Evolutionary conservation across 2,113 vertebrate genomes (phyloP), one percentile per base, ranked within the genome.

Genomic region (Porphyrio hochstetteri): DNA sequence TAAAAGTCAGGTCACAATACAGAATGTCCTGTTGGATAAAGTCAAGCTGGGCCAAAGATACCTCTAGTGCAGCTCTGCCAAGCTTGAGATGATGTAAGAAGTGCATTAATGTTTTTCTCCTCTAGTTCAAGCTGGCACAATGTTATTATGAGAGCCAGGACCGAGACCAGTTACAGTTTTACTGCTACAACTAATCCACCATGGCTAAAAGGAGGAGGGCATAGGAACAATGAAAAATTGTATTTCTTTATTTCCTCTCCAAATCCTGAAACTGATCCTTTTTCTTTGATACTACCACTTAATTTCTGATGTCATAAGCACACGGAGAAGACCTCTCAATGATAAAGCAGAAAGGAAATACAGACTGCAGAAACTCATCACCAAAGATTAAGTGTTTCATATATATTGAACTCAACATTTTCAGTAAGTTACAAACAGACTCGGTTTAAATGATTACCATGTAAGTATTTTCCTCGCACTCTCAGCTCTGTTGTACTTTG

Each of bases 171-270:
- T 40, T 86, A 33, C 25, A 70, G 50, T 70, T 92, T 88, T 56
- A 53, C 53, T 75, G 60, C 79, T 68, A 60, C 53, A 77, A 86
- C 68, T 40, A 92, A 95, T 82, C 52, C 31, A 48, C 29, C 12
- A 6, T 7, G 31, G 74, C 23, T 74, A 61, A 67, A 57, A 65
- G 52, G 13, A 65, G 52, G 13, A 88, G 13, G 60, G 86, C 46
- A 77, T 0, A 25, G n/a, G 28, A 65, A 42, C 65, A 81, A 50
- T 11, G 65, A 64, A 48, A 23, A 61, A 57, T 40, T 74, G 46
- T 0, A 7, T 59, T 80, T 60, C 10, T 5, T 11, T 68, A 86
- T 74, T 86, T 86, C 33, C 42, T 57, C 38, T 93, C 40, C 75
- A 82, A 72, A 53, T 4, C n/a, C 70, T 29, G 14, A 70, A 48